Conservation (phyloP, 64 coral and sea anemone genomes). For the Montipora sp. region DNA sequence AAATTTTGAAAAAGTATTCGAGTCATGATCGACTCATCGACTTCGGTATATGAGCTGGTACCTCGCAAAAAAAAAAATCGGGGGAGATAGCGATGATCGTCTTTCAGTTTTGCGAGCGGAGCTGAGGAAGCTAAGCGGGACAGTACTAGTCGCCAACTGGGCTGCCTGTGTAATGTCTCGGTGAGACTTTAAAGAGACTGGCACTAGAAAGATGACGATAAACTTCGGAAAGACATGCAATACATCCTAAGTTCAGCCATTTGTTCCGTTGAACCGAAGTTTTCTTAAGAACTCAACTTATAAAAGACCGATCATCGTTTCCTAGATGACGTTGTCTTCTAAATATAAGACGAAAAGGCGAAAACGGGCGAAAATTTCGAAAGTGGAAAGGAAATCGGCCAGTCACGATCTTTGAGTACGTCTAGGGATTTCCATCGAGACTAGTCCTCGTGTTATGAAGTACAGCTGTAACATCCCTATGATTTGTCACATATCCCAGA, state of each 20-base stretch:
- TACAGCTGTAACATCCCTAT: too few species aligned
- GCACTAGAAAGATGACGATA: too few species aligned
- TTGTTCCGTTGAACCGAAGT: background rate
- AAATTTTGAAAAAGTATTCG: too few species aligned
- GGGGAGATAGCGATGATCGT: too few species aligned
- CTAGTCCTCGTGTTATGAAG: background rate
- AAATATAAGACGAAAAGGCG: background rate
- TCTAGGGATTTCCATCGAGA: background rate
- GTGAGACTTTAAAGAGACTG: too few species aligned
- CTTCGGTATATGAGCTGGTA: too few species aligned
- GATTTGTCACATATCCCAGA: background rate
- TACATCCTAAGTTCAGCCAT: background rate
- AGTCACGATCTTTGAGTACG: background rate
- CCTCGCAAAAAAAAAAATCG: too few species aligned
- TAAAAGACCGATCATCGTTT: background rate
- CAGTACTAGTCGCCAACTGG: too few species aligned
- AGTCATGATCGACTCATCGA: too few species aligned
- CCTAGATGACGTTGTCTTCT: constrained; percentile 15
- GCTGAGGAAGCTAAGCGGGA: too few species aligned
- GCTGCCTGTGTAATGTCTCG: too few species aligned
- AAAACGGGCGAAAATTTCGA: background rate
- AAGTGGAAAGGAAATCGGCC: background rate
- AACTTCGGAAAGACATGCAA: background rate
- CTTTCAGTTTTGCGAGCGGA: too few species aligned
- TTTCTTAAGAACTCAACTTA: background rate